Base-by-base conservation (phyloP, 2,888 invertebrate genomes). In the Polyploca ridens region DNA sequence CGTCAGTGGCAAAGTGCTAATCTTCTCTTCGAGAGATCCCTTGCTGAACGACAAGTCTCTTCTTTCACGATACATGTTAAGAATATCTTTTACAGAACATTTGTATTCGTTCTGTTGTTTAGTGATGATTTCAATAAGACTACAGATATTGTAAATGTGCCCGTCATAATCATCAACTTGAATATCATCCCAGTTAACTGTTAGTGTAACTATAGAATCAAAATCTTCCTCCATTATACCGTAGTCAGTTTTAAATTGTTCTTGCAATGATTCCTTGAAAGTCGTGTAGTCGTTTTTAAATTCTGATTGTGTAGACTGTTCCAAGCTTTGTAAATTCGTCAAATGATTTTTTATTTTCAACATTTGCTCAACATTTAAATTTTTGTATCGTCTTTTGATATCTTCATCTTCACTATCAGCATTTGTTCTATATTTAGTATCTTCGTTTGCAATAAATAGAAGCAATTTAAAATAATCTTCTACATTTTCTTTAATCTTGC, bases 181-280 rank as follows among this genome's bases (percentile, higher is more conserved):
- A 19, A 54, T 10, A n/a, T 7, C 19, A 19, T 54, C 3, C 6
- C 54, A 10, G 5, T 54, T 8, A 10, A 19, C 10, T 19, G 19
- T 54, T n/a, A 54, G 19, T 54, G 10, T 3, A 19, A 54, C 54
- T 54, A 54, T 10, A 19, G 10, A 16, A 19, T 54, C 54, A 54
- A 54, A 54, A 19, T 54, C 54, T 16, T 54, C 19, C 3, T 54
- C 14, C 54, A 54, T 54, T 54, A 54, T 54, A 8, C 19, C 54
- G 19, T 54, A 54, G 54, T 54, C 19, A 54, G n/a, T 54, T 16
- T 16, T 54, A n/a, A 54, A 54, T 54, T 54, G 54, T 54, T 54
- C 19, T 54, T 54, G n/a, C 54, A 54, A 7, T 16, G 16, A 54
- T 19, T 54, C 10, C 4, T 54, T 7, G 4, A 54, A 19, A 6